Percentiles rank a stretch among this genome's conserved stretches.
Conservation (phyloP, 2,888 invertebrate genomes). For the Leptinotarsa juncta region DNA sequence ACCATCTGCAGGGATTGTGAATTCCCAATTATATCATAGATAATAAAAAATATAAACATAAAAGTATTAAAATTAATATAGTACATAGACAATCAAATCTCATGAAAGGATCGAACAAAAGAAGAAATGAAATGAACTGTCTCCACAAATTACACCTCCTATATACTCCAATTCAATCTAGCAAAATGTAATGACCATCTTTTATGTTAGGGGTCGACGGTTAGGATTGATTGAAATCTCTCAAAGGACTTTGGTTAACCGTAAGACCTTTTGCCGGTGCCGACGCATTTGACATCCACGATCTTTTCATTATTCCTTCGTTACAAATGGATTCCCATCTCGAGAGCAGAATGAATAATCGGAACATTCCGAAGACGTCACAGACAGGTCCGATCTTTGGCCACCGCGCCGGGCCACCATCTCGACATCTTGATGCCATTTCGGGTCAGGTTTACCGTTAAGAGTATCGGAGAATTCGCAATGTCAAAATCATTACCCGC, state of each 20-base stretch:
- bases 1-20: too few relatives aligned
- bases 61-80: too few relatives aligned
- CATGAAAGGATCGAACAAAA: too few relatives aligned
- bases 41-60: too few relatives aligned
- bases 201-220: not conserved
- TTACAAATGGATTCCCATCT: constrained; percentile 13
- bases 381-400: constrained; percentile 9
- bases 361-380: constrained; percentile 28
- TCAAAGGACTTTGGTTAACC: constrained; percentile 7
- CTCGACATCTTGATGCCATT: constrained; percentile 22
- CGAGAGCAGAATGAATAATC: constrained; percentile 19
- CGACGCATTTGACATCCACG: constrained; percentile 8
- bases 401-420: not conserved
- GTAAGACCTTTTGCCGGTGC: not conserved
- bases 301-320: constrained; percentile 12
- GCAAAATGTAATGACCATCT: not conserved
- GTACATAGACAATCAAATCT: too few relatives aligned
- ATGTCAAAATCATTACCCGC: constrained; percentile 25
- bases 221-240: constrained; percentile 3
- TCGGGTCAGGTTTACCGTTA: constrained; percentile 27
- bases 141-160: not conserved
- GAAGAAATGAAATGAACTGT: not conserved
- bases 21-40: too few relatives aligned
- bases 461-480: constrained; percentile 17
- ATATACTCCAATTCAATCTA: not conserved